Evolutionary conservation across 1,140 invertebrate genomes (phyloP), one percentile per base, ranked within the genome.

Genomic region (Leptopilina clavipes): DNA sequence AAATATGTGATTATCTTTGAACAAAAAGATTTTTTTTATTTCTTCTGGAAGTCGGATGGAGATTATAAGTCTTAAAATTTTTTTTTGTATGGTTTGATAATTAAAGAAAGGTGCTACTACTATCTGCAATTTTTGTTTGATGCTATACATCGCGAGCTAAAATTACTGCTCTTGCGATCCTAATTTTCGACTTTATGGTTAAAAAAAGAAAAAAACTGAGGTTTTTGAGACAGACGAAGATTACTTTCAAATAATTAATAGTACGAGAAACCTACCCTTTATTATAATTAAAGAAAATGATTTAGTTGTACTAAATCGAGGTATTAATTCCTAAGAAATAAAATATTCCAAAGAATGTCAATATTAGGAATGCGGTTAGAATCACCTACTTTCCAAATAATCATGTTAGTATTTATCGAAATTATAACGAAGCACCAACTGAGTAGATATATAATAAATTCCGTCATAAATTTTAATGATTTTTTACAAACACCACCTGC

Each of bases 141-240:
- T 56, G 52, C 22, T 45, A 70, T 74, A 18, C 3, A 40, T 14
- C 3, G 31, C 11, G 54, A 74, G 43, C 11, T 65, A 2, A 25
- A 74, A 44, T 17, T 40, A 40, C 7, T 40, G 37, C 8, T 40
- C 37, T 7, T 40, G 37, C 7, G 37, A 40, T 73, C 74, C 65
- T 59, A 79, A 79, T 44, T 79, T 79, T 54, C 71, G 79, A 12
- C 11, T 80, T 8, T 48, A 48, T n/a, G 44, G 44, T n/a, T 11
- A 48, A 48, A 48, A 48, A 48, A 48, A n/a, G 11, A 48, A 48
- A 48, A 48, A 48, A 48, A n/a, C 10, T 6, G 44, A 48, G 6
- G 44, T 48, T 48, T n/a, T 48, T 65, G 70, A 79, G 54, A 74
- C 59, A 2, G n/a, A 18, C 17, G 54, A 72, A 10, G 74, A 73